A percentile compares a stretch with the other conserved stretches of the same genome.
Conservation (phyloP, 2,113 vertebrate genomes). For the Kryptolebias marmoratus region DNA sequence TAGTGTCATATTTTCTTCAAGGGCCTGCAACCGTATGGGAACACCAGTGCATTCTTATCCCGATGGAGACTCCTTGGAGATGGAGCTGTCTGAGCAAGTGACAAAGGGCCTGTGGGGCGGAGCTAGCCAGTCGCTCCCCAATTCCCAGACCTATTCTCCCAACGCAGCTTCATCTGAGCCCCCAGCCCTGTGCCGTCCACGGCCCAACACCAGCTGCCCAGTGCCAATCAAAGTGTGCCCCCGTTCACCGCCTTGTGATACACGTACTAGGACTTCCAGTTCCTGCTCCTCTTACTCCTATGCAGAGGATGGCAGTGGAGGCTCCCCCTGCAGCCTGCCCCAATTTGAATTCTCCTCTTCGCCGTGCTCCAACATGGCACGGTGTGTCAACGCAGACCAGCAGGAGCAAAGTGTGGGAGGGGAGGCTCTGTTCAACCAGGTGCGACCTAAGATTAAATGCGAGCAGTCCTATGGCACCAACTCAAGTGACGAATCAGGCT, state of each 20-base stretch:
- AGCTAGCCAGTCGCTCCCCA: slow-evolving; percentile 91
- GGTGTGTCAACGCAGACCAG: slow-evolving; percentile 89
- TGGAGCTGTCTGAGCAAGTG: slow-evolving; percentile 91
- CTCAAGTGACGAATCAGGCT: slow-evolving; percentile 98
- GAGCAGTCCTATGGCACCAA: slow-evolving; percentile 99
- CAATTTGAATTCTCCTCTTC: slow-evolving; percentile 98
- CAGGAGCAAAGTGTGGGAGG: slow-evolving; percentile 89
- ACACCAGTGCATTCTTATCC: slow-evolving; percentile 92
- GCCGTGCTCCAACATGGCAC: slow-evolving; percentile 92
- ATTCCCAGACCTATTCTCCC: slow-evolving; percentile 90
- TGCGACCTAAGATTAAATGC: slow-evolving; percentile 96
- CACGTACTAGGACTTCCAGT: slow-evolving; percentile 96
- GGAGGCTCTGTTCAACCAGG: slow-evolving; percentile 88
- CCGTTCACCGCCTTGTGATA: slow-evolving; percentile 94
- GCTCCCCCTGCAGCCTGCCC: slow-evolving; percentile 96
- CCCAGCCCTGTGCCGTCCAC: slow-evolving; percentile 86
- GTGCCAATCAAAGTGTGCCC: slow-evolving; percentile 99
- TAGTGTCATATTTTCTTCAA: slow-evolving; percentile 98
- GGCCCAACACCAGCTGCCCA: slow-evolving; percentile 97
- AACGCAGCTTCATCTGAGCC: slow-evolving; percentile 82
- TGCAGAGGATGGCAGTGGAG: slow-evolving; percentile 94
- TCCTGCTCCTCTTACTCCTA: slow-evolving; percentile 98
- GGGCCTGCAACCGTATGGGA: slow-evolving; percentile 90
- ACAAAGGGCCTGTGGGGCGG: slow-evolving; percentile 94
- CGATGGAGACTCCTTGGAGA: slow-evolving; percentile 91